Base-by-base conservation (phyloP, 2,888 invertebrate species). In the Margaritifera margaritifera region DNA sequence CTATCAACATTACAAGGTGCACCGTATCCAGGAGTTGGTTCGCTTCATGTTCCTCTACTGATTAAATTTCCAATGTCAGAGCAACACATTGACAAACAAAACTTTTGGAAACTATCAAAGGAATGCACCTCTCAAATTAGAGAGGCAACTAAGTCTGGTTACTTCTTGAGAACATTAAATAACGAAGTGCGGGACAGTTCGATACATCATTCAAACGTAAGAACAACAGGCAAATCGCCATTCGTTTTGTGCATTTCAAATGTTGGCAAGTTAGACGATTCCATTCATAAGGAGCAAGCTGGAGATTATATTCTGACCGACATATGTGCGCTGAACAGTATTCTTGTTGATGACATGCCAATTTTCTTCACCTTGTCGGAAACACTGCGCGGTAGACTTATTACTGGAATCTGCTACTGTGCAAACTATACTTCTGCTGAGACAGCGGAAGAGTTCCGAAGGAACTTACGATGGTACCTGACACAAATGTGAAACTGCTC, bases 201-300 rank as follows among this genome's bases (percentile, higher is more conserved):
- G 42, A 42, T 15, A 42, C 11, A 15, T 42, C 42, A 42, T 42
- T 42, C 42, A 8, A 42, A 42, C 42, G 11, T 42, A 8, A 1
- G 2, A 11, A 15, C 42, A 42, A 42, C 52, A 15, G 77, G 77
- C 11, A 80, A 80, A 69, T 75, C 78, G 2, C 72, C 70, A n/a
- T 76, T 70, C 62, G 80, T 80, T 3, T 66, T 80, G 0, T 77
- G 75, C 54, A 64, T 80, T 25, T 78, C 80, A 27, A 78, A 80
- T 56, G 69, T 80, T 72, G 77, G 77, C 2, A 57, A 59, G 18
- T 60, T 75, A 19, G 80, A 80, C 25, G 66, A 64, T 19, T 71
- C 74, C 6, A 67, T 80, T 8, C 69, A 72, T 63, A 65, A 65
- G 0, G 74, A 77, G 19, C 59, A 77, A 5, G 62, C 66, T 8